Base-by-base conservation (phyloP, 1,140 invertebrate genomes). In the Gryon sp. region DNA sequence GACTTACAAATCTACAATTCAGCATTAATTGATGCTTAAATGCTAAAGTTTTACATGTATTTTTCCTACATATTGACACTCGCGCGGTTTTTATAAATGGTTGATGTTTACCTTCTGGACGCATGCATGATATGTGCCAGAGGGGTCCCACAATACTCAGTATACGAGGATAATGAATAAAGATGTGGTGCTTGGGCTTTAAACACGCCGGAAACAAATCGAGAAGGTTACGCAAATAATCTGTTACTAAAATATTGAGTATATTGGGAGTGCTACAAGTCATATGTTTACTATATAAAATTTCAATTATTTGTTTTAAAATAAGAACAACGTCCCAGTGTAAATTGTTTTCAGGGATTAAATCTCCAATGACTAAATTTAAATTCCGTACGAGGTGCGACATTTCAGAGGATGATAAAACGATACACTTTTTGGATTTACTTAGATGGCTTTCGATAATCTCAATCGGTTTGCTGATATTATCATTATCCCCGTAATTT, bases 351-450 rank as follows among this genome's bases (percentile, higher is more conserved):
- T 55, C 45, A 0, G 63, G 45, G 52, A 83, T 62, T 45, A 63
- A 43, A 60, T 83, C 68, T 2, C 36, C 62, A 40, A 75, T 48
- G n/a, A 32, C 60, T 45, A 69, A 16, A 28, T 66, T 79, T 65
- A 52, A 80, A 60, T 38, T 80, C 62, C 40, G 20, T 36, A 52
- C 14, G 18, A 74, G 24, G n/a, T 15, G 11, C 14, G 48, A 41
- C 59, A 74, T 57, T 41, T 65, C 70, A 12, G 50, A n/a, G 1
- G 70, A 50, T 48, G 50, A 74, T 38, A 74, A 59, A 43, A 80
- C 80, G 14, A 83, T 53, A 26, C 22, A 46, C 22, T 62, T 68
- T 45, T 55, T 66, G 30, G 30, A 14, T 62, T 72, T 72, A 28
- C 9, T 70, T 11, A 70, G 38, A 15, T 50, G 57, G n/a, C 12